A percentile compares a stretch with the other conserved stretches of the same genome.
phyloP scores from a whole-genome alignment of 2,888 invertebrate genomes.

The Dicyrtoma fusca region DNA sequence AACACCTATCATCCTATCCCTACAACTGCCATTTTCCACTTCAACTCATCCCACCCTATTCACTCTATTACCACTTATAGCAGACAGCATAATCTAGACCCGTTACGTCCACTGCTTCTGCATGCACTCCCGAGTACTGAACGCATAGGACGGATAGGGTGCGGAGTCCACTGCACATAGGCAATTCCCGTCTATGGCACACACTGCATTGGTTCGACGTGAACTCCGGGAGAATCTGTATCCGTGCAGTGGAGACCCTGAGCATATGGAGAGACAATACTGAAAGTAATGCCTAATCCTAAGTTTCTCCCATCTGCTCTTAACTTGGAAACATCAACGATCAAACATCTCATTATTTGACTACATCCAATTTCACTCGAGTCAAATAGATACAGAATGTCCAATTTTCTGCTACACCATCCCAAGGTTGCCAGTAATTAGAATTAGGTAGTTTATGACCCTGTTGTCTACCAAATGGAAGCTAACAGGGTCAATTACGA shows the following conservation, averaged over 20 bases:
- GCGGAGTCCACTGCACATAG: too few relatives aligned
- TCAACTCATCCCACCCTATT: too few relatives aligned
- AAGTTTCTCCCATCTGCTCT: background rate
- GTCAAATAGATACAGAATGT: conserved; percentile 3
- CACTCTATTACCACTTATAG: too few relatives aligned
- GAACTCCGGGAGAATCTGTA: too few relatives aligned
- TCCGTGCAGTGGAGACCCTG: too few relatives aligned
- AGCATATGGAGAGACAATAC: background rate
- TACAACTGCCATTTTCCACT: too few relatives aligned
- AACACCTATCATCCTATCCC: background rate
- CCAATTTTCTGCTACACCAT: conserved; percentile 17
- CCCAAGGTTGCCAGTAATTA: conserved; percentile 20
- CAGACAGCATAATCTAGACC: too few relatives aligned
- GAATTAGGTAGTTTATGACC: conserved; percentile 8
- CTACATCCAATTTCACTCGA: conserved; percentile 12
- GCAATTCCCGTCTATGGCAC: too few relatives aligned
- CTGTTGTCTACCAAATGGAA: conserved; percentile 5
- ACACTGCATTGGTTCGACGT: too few relatives aligned
- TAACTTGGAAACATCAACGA: background rate
- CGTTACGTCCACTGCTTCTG: too few relatives aligned
- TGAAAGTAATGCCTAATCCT: background rate
- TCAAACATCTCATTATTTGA: conserved; percentile 19
- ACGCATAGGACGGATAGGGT: too few relatives aligned
- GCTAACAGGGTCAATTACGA: conserved; percentile 1
- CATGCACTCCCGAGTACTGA: too few relatives aligned